Evolutionary conservation across 2,113 vertebrate genomes (phyloP).

Genomic region (Perca flavescens): DNA sequence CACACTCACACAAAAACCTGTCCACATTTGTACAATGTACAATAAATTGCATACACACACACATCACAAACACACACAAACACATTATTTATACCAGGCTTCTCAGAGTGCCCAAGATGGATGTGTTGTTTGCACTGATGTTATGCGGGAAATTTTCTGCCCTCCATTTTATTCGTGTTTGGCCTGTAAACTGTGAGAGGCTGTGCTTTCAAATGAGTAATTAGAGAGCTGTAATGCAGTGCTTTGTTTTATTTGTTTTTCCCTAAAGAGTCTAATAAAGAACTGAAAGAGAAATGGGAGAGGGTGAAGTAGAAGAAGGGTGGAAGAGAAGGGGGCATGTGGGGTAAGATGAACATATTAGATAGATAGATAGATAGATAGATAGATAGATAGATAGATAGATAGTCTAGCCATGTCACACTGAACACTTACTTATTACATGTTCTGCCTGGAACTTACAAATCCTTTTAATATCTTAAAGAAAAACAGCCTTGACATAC

Average conservation of each 20-base stretch:
- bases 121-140: slow-evolving; percentile 63
- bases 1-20: no score
- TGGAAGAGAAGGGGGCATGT: background rate
- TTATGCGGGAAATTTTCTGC: slow-evolving; percentile 51
- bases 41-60: slow-evolving; percentile 7
- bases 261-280: slow-evolving; percentile 54
- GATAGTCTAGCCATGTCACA: background rate
- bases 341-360: background rate
- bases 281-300: background rate
- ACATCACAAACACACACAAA: background rate
- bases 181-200: slow-evolving; percentile 62
- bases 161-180: slow-evolving; percentile 69
- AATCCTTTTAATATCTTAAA: background rate
- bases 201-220: slow-evolving; percentile 68
- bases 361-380: background rate
- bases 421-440: background rate
- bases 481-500: background rate
- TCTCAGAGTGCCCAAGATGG: slow-evolving; percentile 43
- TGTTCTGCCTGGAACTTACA: background rate
- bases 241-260: slow-evolving; percentile 67
- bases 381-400: background rate
- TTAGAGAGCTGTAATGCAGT: slow-evolving; percentile 69
- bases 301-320: background rate
- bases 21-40: no score
- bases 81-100: slow-evolving; percentile 48